A percentile compares a stretch with the other conserved stretches of the same genome.
Conservation (phyloP, 2,113 vertebrate genomes). For the Telmatochromis brichardi region DNA sequence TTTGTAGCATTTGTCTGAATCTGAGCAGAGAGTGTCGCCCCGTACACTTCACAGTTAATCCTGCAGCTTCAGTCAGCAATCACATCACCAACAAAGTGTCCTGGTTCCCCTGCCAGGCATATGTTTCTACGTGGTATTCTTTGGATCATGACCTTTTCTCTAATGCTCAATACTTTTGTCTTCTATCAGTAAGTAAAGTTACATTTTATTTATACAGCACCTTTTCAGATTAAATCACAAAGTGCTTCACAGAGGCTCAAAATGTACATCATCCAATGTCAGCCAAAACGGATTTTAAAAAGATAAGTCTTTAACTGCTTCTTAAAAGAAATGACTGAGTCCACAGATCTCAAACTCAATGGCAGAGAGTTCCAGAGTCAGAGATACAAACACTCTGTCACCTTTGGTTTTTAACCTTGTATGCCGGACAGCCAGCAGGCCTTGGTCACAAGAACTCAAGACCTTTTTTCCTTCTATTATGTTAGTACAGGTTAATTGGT, state of each 20-base stretch:
- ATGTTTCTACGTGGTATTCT: background rate
- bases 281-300: background rate
- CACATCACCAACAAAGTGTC: background rate
- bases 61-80: background rate
- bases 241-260: background rate
- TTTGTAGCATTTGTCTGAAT: background rate
- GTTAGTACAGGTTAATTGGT: background rate
- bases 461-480: background rate
- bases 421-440: background rate
- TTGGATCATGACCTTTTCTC: background rate
- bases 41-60: background rate
- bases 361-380: background rate
- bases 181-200: background rate
- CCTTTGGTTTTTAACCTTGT: background rate
- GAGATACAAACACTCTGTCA: background rate
- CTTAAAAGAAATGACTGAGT: background rate
- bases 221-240: background rate
- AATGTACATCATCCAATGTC: background rate
- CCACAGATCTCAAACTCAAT: background rate
- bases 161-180: background rate
- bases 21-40: background rate
- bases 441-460: background rate
- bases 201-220: background rate
- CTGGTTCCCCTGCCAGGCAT: background rate
- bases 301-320: background rate